These are phyloP conservation scores for Myoxocephalus aenaeus DNA, from an alignment of 2,797 vertebrate species.

Conservation along the genomic window DNA sequence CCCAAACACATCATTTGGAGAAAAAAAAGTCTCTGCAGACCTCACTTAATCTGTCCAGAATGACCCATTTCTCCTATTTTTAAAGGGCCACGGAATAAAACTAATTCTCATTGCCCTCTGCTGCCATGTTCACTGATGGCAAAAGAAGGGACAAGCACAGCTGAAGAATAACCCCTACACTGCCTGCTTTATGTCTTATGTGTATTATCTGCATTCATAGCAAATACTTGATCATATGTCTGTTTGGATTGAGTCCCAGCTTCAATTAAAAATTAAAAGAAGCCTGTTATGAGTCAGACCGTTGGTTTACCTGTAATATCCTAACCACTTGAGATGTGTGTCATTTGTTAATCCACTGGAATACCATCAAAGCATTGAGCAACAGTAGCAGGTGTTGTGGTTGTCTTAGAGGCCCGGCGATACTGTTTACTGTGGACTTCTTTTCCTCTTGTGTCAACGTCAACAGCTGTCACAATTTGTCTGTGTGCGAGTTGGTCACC, in stretches of 20 bases:
- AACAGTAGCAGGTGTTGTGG: slow-evolving; percentile 56
- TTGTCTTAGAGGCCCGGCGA: slow-evolving; percentile 11
- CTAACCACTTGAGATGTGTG: not conserved
- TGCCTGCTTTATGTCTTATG: not conserved
- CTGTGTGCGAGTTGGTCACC: slow-evolving; percentile 8
- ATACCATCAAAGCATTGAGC: slow-evolving; percentile 40
- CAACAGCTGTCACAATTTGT: slow-evolving; percentile 68
- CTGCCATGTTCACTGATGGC: slow-evolving; percentile 39
- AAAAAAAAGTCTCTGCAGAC: not conserved
- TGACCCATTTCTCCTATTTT: slow-evolving; percentile 81
- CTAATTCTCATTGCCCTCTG: slow-evolving; percentile 50
- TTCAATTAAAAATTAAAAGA: not conserved
- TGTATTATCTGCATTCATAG: slow-evolving; percentile 5
- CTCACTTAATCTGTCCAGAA: slow-evolving; percentile 41
- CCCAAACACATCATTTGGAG: not conserved
- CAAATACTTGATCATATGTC: slow-evolving; percentile 2
- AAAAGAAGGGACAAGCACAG: slow-evolving; percentile 43
- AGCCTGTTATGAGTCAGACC: not conserved
- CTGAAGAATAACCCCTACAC: slow-evolving; percentile 33
- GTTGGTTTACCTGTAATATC: not conserved
- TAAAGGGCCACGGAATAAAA: slow-evolving; percentile 72
- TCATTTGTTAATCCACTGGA: not conserved
- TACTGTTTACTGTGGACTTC: slow-evolving; percentile 52
- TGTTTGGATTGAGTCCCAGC: slow-evolving; percentile 9
- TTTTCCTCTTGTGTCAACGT: slow-evolving; percentile 45